Evolutionary conservation across 37 sponge, comb jelly and placozoan species (phyloP).

Genomic region (Dysidea cf. avara): DNA sequence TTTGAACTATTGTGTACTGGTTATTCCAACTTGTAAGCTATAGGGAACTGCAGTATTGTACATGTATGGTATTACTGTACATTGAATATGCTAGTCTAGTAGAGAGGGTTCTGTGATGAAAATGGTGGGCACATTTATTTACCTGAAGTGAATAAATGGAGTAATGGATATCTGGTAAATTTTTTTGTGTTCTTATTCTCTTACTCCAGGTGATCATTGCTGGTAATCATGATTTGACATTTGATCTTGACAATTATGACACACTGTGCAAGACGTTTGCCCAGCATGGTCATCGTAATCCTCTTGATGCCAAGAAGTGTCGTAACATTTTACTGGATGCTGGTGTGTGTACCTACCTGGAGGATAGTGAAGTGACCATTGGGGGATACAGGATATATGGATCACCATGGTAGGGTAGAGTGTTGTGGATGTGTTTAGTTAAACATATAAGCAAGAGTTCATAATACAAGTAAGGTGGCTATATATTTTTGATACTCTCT

Average conservation of each 20-base stretch:
- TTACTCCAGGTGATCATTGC: slow-evolving; percentile 75
- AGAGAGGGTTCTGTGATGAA: not conserved
- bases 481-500: not conserved
- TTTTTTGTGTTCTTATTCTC: not conserved
- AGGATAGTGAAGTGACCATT: slow-evolving; percentile 75
- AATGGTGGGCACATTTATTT: not conserved
- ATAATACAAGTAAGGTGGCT: not conserved
- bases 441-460: not conserved
- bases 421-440: not conserved
- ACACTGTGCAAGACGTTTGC: slow-evolving; percentile 44
- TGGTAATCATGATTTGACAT: slow-evolving; percentile 89
- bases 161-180: not conserved
- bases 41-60: too few species aligned
- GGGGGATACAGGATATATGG: slow-evolving; percentile 91
- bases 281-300: slow-evolving; percentile 18
- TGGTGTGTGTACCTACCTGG: slow-evolving; percentile 74
- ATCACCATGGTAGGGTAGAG: slow-evolving; percentile 80
- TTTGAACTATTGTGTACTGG: too few species aligned
- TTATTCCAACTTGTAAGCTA: too few species aligned
- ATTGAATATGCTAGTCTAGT: too few species aligned
- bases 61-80: too few species aligned
- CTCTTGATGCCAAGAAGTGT: slow-evolving; percentile 34
- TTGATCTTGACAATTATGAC: slow-evolving; percentile 61
- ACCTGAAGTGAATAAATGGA: not conserved
- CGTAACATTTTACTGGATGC: slow-evolving; percentile 23